Conservation (phyloP, 1,140 invertebrate species). For the Brachystomella parvula region DNA sequence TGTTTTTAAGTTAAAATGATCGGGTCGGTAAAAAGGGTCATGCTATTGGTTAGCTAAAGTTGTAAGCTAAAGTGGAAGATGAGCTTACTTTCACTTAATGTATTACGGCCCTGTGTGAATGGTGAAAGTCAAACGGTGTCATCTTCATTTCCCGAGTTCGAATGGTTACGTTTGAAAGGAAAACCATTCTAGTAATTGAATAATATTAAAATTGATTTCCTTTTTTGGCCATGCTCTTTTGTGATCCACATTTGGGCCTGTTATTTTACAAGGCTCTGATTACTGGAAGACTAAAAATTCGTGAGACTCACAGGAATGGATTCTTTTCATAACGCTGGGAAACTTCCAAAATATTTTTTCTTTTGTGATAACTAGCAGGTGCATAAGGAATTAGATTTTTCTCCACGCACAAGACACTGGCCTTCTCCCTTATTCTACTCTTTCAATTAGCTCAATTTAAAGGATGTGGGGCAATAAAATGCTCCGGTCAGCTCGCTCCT, state of each 20-base stretch:
- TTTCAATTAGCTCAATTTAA: too few relatives aligned
- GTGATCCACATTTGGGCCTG: too few relatives aligned
- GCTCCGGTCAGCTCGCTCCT: not conserved
- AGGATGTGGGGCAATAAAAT: not conserved
- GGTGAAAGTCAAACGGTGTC: too few relatives aligned
- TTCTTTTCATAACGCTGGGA: not conserved
- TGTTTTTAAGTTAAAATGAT: not conserved
- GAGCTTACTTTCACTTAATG: not conserved
- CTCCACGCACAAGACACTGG: too few relatives aligned
- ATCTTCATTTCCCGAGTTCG: not conserved
- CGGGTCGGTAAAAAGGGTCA: not conserved
- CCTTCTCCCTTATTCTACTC: too few relatives aligned
- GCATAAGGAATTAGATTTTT: not conserved
- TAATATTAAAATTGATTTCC: not conserved
- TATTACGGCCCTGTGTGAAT: not conserved
- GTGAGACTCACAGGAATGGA: not conserved
- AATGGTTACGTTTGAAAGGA: not conserved
- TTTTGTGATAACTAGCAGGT: not conserved
- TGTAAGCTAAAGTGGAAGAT: not conserved
- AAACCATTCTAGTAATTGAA: not conserved
- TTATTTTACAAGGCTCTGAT: not conserved
- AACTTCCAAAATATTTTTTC: not conserved
- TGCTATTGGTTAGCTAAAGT: not conserved
- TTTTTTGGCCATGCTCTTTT: not conserved
- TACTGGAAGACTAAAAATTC: not conserved